Conservation (phyloP, 2,888 invertebrate genomes). For the Heliconius ethilla region DNA sequence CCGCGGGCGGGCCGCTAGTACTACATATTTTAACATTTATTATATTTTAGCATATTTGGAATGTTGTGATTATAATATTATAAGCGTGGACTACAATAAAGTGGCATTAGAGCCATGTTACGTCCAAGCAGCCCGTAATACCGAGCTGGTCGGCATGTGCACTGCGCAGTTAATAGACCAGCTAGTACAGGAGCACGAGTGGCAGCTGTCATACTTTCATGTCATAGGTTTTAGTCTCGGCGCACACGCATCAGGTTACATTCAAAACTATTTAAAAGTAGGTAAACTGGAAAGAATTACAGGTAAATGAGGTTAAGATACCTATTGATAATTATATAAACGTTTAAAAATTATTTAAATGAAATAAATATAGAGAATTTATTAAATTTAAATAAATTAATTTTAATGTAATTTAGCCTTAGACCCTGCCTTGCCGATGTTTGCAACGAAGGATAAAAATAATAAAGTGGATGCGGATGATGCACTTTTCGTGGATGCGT, state of each 20-base stretch:
- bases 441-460: constrained; percentile 70
- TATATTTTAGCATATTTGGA: constrained; percentile 75
- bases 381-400: background rate
- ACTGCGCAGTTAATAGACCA: constrained; percentile 81
- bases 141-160: constrained; percentile 83
- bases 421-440: constrained; percentile 86
- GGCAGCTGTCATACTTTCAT: constrained; percentile 77
- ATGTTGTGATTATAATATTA: constrained; percentile 81
- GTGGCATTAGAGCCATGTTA: constrained; percentile 84
- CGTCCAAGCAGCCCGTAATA: constrained; percentile 80
- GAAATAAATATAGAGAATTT: background rate
- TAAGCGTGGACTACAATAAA: constrained; percentile 83
- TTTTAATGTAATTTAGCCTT: constrained; percentile 67
- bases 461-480: constrained; percentile 80
- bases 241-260: constrained; percentile 81
- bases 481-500: constrained; percentile 84
- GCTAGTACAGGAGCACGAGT: constrained; percentile 67
- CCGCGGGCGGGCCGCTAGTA: too few species aligned
- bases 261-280: constrained; percentile 70
- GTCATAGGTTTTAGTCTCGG: constrained; percentile 85
- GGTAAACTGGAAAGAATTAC: constrained; percentile 79
- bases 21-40: background rate
- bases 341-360: background rate
- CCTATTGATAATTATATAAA: background rate
- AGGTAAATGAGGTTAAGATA: constrained; percentile 60